Conservation (phyloP, 2,113 vertebrate species). For the Lanius ludovicianus region DNA sequence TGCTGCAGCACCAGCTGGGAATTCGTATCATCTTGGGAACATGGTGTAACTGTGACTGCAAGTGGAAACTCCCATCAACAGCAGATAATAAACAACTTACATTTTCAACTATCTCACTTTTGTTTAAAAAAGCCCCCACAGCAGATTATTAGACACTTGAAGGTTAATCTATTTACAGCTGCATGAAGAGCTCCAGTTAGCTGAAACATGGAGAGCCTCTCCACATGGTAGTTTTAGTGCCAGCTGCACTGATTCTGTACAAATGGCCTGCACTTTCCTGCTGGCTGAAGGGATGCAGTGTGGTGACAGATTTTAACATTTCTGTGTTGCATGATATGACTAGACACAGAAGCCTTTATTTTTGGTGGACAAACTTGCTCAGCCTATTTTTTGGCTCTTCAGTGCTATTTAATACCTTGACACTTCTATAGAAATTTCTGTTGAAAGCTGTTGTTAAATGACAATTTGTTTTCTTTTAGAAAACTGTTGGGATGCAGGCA, state of each 20-base stretch:
- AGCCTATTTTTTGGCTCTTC: neutral
- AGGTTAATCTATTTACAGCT: neutral
- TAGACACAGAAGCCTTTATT: neutral
- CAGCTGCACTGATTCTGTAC: neutral
- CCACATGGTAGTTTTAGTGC: accelerated
- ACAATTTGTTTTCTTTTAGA: neutral
- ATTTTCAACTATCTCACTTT: neutral
- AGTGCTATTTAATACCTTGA: neutral
- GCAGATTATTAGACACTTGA: neutral
- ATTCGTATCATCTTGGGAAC: neutral
- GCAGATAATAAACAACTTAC: neutral
- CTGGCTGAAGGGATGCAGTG: neutral
- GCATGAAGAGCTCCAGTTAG: neutral
- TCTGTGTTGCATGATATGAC: neutral
- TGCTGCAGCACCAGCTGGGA: neutral
- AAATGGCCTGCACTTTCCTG: neutral
- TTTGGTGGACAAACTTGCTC: neutral
- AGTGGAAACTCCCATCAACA: neutral
- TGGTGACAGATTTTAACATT: neutral
- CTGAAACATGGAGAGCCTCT: neutral
- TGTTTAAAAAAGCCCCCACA: neutral
- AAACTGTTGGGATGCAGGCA: neutral
- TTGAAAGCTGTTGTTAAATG: neutral
- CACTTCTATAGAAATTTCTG: neutral
- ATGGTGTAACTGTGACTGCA: neutral